Conservation (phyloP, 2,888 invertebrate species). For the Perizoma flavofasciatum region DNA sequence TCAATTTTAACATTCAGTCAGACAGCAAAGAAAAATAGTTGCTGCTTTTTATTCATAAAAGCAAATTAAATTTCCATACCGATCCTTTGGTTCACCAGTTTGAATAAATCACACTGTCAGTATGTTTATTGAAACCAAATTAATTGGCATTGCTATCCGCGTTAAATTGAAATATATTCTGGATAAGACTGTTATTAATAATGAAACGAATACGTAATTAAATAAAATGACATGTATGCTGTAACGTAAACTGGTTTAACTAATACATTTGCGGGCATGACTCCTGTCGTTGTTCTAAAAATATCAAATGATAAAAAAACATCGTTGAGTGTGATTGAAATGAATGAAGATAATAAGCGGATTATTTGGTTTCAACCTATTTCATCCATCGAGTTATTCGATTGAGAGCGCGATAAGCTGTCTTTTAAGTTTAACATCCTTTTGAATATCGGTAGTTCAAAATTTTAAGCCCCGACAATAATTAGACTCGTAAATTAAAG, state of each 20-base stretch:
- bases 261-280: constrained; percentile 16
- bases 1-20: not conserved
- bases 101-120: constrained; percentile 28
- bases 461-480: constrained; percentile 73
- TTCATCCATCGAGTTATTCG: constrained; percentile 2
- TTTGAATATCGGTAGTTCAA: constrained; percentile 36
- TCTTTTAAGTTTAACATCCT: not conserved
- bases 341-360: constrained; percentile 6
- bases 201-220: constrained; percentile 64
- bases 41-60: constrained; percentile 13
- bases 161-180: constrained; percentile 45
- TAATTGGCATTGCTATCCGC: constrained; percentile 44
- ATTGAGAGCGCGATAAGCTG: not conserved
- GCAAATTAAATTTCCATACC: constrained; percentile 27
- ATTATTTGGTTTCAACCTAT: constrained; percentile 8
- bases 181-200: constrained; percentile 62
- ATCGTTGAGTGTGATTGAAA: constrained; percentile 1
- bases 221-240: constrained; percentile 35
- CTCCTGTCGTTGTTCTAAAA: too few relatives aligned
- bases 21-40: not conserved
- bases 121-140: constrained; percentile 42
- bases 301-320: constrained; percentile 12
- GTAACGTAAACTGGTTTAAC: constrained; percentile 7
- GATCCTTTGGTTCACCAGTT: constrained; percentile 14
- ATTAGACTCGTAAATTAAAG: constrained; percentile 65